phyloP scores from a whole-genome alignment of 2,797 vertebrate genomes.

The Poecilia picta region DNA sequence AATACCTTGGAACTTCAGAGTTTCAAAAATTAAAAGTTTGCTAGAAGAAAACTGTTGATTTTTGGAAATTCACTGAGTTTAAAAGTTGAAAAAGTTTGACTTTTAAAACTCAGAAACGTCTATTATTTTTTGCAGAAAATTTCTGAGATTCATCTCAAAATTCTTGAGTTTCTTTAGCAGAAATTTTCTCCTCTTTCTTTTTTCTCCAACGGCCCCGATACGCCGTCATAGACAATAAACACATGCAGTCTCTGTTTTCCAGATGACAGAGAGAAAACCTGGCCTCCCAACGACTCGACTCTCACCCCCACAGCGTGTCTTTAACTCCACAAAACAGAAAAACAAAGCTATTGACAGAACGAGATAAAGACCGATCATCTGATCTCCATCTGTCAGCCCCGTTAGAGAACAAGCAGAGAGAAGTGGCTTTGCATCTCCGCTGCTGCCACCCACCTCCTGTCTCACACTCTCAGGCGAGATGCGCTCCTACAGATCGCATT shows the following conservation, averaged over 20 bases:
- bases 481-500: neutral
- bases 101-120: too few relatives aligned
- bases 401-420: conserved; percentile 36
- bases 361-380: conserved; percentile 20
- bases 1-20: too few relatives aligned
- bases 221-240: neutral
- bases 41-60: too few relatives aligned
- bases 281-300: conserved; percentile 2
- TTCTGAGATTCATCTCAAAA: too few relatives aligned
- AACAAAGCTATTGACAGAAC: conserved; percentile 2
- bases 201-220: too few relatives aligned
- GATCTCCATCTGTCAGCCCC: conserved; percentile 47
- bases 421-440: conserved; percentile 48
- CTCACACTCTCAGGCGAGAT: conserved; percentile 47
- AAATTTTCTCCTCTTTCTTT: too few relatives aligned
- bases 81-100: too few relatives aligned
- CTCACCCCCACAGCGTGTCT: conserved; percentile 23
- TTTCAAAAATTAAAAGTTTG: too few relatives aligned
- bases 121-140: too few relatives aligned
- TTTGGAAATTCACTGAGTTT: too few relatives aligned
- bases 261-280: neutral
- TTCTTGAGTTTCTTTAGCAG: too few relatives aligned
- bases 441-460: conserved; percentile 45
- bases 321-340: conserved; percentile 17
- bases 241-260: neutral